Evolutionary conservation across 2,797 vertebrate genomes (phyloP).

Genomic region (Lophius americanus): DNA sequence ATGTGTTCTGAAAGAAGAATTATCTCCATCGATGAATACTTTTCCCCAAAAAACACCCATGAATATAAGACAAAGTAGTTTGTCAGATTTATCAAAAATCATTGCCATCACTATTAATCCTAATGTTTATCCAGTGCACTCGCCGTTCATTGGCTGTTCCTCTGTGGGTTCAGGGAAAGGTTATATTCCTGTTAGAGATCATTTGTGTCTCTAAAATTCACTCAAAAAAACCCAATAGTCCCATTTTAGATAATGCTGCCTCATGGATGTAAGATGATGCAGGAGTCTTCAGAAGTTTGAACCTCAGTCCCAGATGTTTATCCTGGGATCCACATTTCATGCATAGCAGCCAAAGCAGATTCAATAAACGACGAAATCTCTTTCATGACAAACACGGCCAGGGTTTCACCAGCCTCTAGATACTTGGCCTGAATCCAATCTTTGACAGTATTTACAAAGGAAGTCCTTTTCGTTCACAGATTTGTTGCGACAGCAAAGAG

Average conservation of each 20-base stretch:
- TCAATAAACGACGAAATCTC: slow-evolving; percentile 52
- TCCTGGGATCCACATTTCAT: slow-evolving; percentile 26
- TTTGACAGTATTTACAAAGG: slow-evolving; percentile 55
- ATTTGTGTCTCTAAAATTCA: slow-evolving; percentile 40
- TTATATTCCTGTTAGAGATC: slow-evolving; percentile 39
- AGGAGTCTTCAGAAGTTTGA: slow-evolving; percentile 25
- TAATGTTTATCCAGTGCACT: slow-evolving; percentile 25
- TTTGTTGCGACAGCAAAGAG: slow-evolving; percentile 23
- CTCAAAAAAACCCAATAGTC: slow-evolving; percentile 1
- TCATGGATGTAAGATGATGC: slow-evolving; percentile 14
- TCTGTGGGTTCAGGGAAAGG: slow-evolving; percentile 46
- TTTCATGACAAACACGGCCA: slow-evolving; percentile 40
- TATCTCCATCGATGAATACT: slow-evolving; percentile 21
- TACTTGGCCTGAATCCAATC: slow-evolving; percentile 64
- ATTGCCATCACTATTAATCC: slow-evolving; percentile 17
- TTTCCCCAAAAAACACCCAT: slow-evolving; percentile 1
- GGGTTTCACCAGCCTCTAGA: slow-evolving; percentile 49
- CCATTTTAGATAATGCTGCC: not conserved
- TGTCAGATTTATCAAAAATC: slow-evolving; percentile 18
- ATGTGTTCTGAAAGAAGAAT: slow-evolving; percentile 12
- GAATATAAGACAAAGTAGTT: slow-evolving; percentile 17
- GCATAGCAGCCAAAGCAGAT: slow-evolving; percentile 6
- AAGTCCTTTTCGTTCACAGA: slow-evolving; percentile 37
- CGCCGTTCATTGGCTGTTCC: slow-evolving; percentile 26
- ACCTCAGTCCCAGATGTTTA: slow-evolving; percentile 28